Evolutionary conservation across 2,888 invertebrate species (phyloP).

Genomic region (Nasonia oneida): DNA sequence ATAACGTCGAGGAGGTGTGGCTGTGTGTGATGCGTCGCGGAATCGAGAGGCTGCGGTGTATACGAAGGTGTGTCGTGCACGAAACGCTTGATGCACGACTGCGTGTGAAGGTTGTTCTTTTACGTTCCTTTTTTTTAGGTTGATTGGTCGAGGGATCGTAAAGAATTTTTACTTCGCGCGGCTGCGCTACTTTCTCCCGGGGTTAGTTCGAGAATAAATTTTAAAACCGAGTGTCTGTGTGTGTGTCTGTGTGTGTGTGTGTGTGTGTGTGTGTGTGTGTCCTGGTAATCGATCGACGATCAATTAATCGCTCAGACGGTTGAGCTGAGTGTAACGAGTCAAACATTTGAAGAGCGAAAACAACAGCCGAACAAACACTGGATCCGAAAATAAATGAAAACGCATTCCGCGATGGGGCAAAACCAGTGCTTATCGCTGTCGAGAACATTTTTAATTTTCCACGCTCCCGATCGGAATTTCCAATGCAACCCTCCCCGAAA

Average conservation of each 20-base stretch:
- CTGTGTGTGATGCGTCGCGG: background rate
- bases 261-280: background rate
- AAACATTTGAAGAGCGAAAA: background rate
- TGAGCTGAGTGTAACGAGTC: background rate
- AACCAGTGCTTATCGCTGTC: background rate
- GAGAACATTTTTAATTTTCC: background rate
- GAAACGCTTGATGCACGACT: slow-evolving; percentile 10
- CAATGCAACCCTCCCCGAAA: background rate
- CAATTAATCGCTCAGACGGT: background rate
- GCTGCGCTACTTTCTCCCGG: background rate
- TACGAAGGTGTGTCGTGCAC: background rate
- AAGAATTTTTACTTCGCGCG: background rate
- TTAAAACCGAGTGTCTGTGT: background rate
- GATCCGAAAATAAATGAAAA: too few relatives aligned
- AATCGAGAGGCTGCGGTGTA: slow-evolving; percentile 8
- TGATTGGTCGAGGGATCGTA: background rate
- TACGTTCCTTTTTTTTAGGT: background rate
- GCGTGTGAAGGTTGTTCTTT: background rate
- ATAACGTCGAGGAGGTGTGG: slow-evolving; percentile 33
- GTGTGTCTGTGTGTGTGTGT: background rate
- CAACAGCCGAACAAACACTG: too few relatives aligned
- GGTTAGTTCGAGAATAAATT: background rate
- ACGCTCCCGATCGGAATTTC: background rate
- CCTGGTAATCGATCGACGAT: background rate
- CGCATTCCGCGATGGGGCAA: background rate